Base-by-base conservation (phyloP, 2,888 invertebrate genomes). In the Epsilonema sp. region DNA sequence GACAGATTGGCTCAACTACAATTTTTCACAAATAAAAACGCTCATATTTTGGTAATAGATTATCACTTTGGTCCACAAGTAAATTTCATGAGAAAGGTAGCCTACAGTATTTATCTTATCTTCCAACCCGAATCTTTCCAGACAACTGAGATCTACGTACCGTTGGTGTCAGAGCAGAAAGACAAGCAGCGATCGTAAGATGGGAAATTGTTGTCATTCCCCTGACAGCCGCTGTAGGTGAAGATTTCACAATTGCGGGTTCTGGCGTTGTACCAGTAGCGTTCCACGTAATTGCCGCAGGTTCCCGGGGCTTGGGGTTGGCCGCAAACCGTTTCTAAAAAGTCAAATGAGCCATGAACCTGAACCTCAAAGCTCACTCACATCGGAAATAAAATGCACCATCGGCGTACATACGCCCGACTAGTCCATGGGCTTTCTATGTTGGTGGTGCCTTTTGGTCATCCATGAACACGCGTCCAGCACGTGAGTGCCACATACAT, bases 211-310 rank as follows among this genome's bases (percentile, higher is more conserved):
- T 31, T 31, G 31, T 31, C 31, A 16, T 31, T 31, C 5, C 44
- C 44, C 19, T 39, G 37, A 22, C 44, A 44, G n/a, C 44, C 44
- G 5, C 21, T 21, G 44, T 26, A 44, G 26, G 19, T 37, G 39
- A 44, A 44, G 16, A 22, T 16, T 31, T 44, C 11, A 22, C 44
- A 44, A 5, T 16, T 37, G 20, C 40, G 26, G 44, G 44, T 44
- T 13, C 26, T 31, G 16, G 44, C 38, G 23, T 44, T 44, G 44
- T 20, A 37, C 21, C 20, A 44, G 5, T n/a, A 44, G 5, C 31
- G 4, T 8, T 31, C 21, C 23, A 44, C 39, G 38, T 26, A 21
- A 11, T 22, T 39, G 16, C n/a, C 11, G 31, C 44, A 44, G 16
- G 39, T 22, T 5, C 44, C 44, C 3, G 40, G 21, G 16, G 31